phyloP scores from a whole-genome alignment of 2,888 invertebrate species.

The Idaea straminata region DNA sequence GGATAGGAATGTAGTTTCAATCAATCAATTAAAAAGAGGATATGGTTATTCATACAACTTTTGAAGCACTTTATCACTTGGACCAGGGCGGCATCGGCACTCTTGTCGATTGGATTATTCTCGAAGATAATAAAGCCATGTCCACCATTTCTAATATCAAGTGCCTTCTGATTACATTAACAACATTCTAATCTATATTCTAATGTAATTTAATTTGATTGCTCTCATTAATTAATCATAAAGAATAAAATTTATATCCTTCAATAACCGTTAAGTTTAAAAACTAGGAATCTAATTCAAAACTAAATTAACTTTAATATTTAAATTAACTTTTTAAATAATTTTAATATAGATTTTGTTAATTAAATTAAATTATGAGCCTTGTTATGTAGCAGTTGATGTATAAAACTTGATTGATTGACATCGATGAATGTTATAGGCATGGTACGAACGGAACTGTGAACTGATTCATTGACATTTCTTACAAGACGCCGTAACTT shows the following conservation, averaged over 20 bases:
- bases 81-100: neutral
- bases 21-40: neutral
- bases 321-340: too few species aligned
- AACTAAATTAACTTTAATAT: neutral
- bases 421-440: conserved; percentile 37
- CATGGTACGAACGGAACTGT: conserved; percentile 27
- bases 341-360: neutral
- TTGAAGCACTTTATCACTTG: too few species aligned
- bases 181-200: neutral
- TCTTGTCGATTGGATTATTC: neutral
- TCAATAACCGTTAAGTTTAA: neutral
- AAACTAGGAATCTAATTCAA: neutral
- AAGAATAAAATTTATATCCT: neutral
- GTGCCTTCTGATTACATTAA: conserved; percentile 3
- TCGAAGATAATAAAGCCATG: neutral
- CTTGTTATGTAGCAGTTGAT: neutral
- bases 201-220: neutral
- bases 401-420: conserved; percentile 6
- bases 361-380: conserved; percentile 4
- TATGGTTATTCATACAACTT: too few species aligned
- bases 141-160: neutral
- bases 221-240: neutral
- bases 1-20: neutral
- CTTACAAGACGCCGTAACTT: conserved; percentile 48
- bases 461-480: conserved; percentile 60